Base-by-base conservation (phyloP, 2,888 invertebrate species). In the Fissipunctia ypsillon region DNA sequence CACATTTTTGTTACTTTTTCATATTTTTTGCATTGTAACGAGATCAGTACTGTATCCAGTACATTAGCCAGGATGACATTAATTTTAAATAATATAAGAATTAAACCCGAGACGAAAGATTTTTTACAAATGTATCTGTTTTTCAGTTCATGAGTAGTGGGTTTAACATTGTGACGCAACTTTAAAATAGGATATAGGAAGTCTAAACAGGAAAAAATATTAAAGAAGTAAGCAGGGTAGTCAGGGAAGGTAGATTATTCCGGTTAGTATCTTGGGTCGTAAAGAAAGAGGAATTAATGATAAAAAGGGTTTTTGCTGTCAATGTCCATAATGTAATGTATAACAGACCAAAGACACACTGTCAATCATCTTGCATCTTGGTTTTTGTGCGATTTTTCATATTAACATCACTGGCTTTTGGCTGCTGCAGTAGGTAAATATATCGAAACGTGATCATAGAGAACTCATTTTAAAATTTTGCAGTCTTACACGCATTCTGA, bases 361-460 rank as follows among this genome's bases (percentile, higher is more conserved):
- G 54, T 22, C 59, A 80, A 80, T 48, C 28, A 67, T 50, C 57
- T 35, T 50, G 48, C 31, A 66, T 69, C 48, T 5, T 41, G 35
- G 19, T 63, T 54, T 48, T 63, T 38, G 19, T 2, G 50, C 31
- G 16, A 48, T 43, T 61, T 43, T 43, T 48, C 28, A 35, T 56
- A 43, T 22, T 48, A 45, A 50, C 63, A 66, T 73, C 73, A 84
- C 69, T 84, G 84, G 84, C 76, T 38, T 50, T 68, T 76, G 71
- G 64, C 52, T 80, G 68, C 45, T 69, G 80, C 63, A 80, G 76
- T 59, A 69, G 59, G 43, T 22, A 84, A n/a, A n/a, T n/a, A n/a
- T n/a, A n/a, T n/a, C n/a, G 68, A 81, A 81, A 80, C 81, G 76
- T 71, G 70, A 81, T 76, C 76, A 84, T 71, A 61, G 38, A n/a